A percentile compares a stretch with the other conserved stretches of the same genome.
Evolutionary conservation across 2,797 vertebrate species (phyloP).

Genomic region (Oreochromis mossambicus): DNA sequence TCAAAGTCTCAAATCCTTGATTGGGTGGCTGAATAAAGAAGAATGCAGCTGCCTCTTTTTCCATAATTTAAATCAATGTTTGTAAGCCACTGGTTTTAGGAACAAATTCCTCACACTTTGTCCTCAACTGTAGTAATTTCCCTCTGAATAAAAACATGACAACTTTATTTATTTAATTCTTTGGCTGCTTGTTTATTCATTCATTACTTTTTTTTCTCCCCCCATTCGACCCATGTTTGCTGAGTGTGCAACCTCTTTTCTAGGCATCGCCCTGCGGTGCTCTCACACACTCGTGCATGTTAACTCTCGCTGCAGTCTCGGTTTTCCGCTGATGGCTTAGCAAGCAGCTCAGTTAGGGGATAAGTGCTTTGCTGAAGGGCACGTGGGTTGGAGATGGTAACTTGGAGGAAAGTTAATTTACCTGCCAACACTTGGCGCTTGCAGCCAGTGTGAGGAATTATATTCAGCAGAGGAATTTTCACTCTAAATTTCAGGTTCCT

Average conservation of each 20-base stretch:
- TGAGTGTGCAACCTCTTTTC: slow-evolving; percentile 42
- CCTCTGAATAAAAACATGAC: slow-evolving; percentile 31
- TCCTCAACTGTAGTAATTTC: slow-evolving; percentile 30
- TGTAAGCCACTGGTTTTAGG: slow-evolving; percentile 8
- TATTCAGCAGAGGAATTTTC: not conserved
- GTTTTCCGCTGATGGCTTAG: slow-evolving; percentile 42
- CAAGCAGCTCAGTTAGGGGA: slow-evolving; percentile 26
- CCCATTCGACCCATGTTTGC: slow-evolving; percentile 30
- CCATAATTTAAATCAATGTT: slow-evolving; percentile 25
- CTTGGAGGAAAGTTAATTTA: slow-evolving; percentile 47
- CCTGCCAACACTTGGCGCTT: slow-evolving; percentile 36
- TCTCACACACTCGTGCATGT: slow-evolving; percentile 13
- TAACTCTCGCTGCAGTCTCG: slow-evolving; percentile 25
- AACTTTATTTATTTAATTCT: slow-evolving; percentile 32
- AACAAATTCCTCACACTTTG: slow-evolving; percentile 1
- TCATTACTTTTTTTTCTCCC: slow-evolving; percentile 1
- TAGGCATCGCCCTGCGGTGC: slow-evolving; percentile 35
- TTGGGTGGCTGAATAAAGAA: slow-evolving; percentile 8
- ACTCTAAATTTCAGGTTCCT: slow-evolving; percentile 15
- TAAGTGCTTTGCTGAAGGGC: slow-evolving; percentile 59
- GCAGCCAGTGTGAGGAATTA: slow-evolving; percentile 39
- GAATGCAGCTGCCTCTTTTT: not conserved
- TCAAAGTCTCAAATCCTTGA: slow-evolving; percentile 6
- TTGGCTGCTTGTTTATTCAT: slow-evolving; percentile 47
- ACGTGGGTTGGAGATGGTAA: slow-evolving; percentile 47